Base-by-base conservation (phyloP, 2,113 vertebrate species). In the Pachycephala philippinensis region DNA sequence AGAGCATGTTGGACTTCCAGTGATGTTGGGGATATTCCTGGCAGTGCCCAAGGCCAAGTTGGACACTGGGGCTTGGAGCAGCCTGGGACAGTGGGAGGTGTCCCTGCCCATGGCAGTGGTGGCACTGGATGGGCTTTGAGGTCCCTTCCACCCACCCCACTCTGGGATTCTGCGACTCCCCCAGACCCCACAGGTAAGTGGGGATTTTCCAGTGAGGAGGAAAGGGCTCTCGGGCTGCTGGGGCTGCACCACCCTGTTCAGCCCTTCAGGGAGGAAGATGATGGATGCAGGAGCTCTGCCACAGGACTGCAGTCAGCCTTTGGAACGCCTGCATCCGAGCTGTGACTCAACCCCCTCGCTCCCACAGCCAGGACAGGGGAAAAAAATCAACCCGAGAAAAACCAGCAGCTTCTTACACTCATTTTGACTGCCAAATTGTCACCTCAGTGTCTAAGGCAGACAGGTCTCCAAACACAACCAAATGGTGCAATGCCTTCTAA, bases 111-210 rank as follows among this genome's bases (percentile, higher is more conserved):
- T 27, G 66, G 49, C 49, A 22, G 26, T 18, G 31, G 6, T 19
- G 40, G 66, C 0, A 7, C 8, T 17, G 42, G 57, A 1, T 7
- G 50, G 1, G 14, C 0, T 72, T 9, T 37, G 1, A 19, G 42
- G 17, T 37, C 50, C 21, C 28, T 49, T 8, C 45, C 19, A 17
- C 24, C 49, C 75, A 47, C 13, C 3, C 47, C 19, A 20, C 1
- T 1, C 13, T 40, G 52, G 9, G 35, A 17, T 35, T 17, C 5
- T 31, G 75, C 31, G 31, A 23, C 17, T 71, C 13, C 30, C 47
- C 35, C 15, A 22, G 35, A 24, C 6, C 14, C 31, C 52, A 31
- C 18, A 19, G 45, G 6, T 6, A 22, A 33, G n/a, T 5, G 26
- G 45, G 59, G 26, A 23, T 21, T 27, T 30, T 22, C 26, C 45